Conservation (phyloP, 2,888 invertebrate genomes). For the Lycophotia porphyrea region DNA sequence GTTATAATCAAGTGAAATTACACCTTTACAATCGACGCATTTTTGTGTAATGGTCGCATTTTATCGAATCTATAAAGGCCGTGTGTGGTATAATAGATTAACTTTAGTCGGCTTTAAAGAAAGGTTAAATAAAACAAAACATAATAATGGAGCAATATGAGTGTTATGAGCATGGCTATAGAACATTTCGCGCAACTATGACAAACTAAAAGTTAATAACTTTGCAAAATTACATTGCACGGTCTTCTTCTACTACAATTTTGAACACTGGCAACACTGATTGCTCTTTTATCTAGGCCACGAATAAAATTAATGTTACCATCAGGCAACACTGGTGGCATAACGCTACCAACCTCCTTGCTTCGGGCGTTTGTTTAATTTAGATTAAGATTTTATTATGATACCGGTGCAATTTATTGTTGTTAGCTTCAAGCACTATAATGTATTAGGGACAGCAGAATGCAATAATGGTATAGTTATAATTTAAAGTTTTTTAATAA, state of each 20-base stretch:
- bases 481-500: conserved; percentile 3
- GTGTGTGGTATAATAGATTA: conserved; percentile 44
- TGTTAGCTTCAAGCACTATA: conserved; percentile 4
- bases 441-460: background rate
- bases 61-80: conserved; percentile 41
- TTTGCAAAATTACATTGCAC: background rate
- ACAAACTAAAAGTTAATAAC: conserved; percentile 6
- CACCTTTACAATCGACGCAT: conserved; percentile 52
- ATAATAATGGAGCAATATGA: background rate
- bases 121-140: conserved; percentile 6
- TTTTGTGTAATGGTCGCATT: conserved; percentile 54
- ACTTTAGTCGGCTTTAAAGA: background rate
- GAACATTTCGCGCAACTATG: background rate
- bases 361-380: conserved; percentile 49
- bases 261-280: conserved; percentile 14
- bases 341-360: conserved; percentile 24
- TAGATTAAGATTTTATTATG: conserved; percentile 41
- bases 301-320: conserved; percentile 8
- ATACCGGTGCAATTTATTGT: conserved; percentile 37
- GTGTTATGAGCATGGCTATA: background rate
- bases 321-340: conserved; percentile 27
- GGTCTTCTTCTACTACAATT: background rate
- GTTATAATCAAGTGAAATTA: conserved; percentile 66
- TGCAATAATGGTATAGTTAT: conserved; percentile 4
- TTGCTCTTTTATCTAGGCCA: background rate